These are phyloP conservation scores for Hipparchia semele DNA, from an alignment of 2,888 invertebrate species.

Conservation along the genomic window DNA sequence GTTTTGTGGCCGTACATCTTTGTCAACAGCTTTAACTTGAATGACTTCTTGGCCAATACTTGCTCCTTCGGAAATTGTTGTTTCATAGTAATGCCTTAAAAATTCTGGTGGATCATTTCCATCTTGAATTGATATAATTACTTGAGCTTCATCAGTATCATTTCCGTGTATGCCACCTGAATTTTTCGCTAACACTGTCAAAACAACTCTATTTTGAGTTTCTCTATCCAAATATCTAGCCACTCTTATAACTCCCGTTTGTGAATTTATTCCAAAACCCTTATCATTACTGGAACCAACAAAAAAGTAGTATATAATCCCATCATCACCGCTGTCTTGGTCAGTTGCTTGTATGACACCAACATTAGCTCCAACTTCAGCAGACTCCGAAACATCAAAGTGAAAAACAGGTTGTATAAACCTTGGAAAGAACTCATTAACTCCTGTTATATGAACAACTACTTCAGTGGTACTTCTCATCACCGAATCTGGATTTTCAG, in stretches of 20 bases:
- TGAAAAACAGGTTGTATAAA: constrained; percentile 95
- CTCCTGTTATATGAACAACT: constrained; percentile 90
- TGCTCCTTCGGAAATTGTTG: constrained; percentile 91
- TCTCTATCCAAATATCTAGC: constrained; percentile 92
- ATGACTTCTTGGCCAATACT: constrained; percentile 88
- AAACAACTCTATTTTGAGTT: constrained; percentile 93
- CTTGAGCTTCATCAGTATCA: constrained; percentile 97
- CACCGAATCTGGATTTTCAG: constrained; percentile 92
- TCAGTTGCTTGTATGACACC: constrained; percentile 95
- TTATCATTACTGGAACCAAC: constrained; percentile 96
- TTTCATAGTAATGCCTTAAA: constrained; percentile 89
- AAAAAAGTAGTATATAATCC: constrained; percentile 94
- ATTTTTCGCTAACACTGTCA: constrained; percentile 97
- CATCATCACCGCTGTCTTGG: constrained; percentile 94
- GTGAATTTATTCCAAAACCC: constrained; percentile 93
- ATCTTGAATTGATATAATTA: constrained; percentile 96
- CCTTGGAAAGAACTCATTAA: constrained; percentile 94
- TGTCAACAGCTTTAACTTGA: constrained; percentile 93
- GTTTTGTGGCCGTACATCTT: constrained; percentile 94
- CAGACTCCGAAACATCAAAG: constrained; percentile 96
- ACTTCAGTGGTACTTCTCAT: constrained; percentile 90
- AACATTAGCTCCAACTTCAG: constrained; percentile 92
- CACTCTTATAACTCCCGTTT: constrained; percentile 92
- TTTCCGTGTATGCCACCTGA: constrained; percentile 96
- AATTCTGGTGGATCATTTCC: constrained; percentile 98